phyloP scores from a whole-genome alignment of 2,113 vertebrate genomes.

The Rhinopomastus cyanomelas region DNA sequence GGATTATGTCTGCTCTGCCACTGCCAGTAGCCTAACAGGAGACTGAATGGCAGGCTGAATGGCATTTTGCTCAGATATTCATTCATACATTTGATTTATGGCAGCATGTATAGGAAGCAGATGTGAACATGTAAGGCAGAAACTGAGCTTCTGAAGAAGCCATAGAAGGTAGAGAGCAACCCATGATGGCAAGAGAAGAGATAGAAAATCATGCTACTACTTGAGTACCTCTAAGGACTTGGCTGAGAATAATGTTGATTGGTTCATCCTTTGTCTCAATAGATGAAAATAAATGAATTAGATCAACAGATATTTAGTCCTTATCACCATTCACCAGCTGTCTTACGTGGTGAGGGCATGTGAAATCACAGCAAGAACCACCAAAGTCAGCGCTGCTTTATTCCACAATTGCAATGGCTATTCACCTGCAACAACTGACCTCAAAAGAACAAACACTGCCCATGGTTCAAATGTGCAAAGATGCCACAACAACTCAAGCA shows the following conservation, averaged over 20 bases:
- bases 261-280: not conserved
- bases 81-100: not conserved
- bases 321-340: not conserved
- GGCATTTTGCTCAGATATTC: not conserved
- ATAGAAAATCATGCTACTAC: not conserved
- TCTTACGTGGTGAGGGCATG: rapidly evolving
- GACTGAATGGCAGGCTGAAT: not conserved
- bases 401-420: not conserved
- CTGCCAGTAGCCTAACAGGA: not conserved
- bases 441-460: not conserved
- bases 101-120: not conserved
- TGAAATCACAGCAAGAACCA: rapidly evolving
- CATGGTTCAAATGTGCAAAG: not conserved
- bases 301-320: not conserved
- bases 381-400: rapidly evolving
- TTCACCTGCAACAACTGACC: not conserved
- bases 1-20: not conserved
- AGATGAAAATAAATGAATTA: not conserved
- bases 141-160: not conserved
- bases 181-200: not conserved
- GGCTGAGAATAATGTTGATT: not conserved
- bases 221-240: not conserved
- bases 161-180: not conserved
- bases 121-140: not conserved
- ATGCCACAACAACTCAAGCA: not conserved